Evolutionary conservation across 2,113 vertebrate genomes (phyloP), one percentile per base, ranked within the genome.

Genomic region (Dipodomys spectabilis): DNA sequence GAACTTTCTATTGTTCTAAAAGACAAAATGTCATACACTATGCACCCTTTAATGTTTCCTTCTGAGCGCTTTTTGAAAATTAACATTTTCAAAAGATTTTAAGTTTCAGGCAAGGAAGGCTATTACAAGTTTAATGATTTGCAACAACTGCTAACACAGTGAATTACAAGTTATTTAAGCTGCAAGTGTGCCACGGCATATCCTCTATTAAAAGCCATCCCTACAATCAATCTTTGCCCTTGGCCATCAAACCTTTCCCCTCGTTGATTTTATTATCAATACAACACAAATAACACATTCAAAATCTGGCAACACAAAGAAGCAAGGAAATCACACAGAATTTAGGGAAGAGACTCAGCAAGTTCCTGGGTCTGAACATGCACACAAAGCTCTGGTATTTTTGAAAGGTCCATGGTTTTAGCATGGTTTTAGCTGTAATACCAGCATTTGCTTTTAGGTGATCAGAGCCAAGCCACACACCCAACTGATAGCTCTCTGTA

Each of bases 401-500:
- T 79, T 32, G 19, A 18, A 35, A 30, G 73, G 64, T 75, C 53
- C 35, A 74, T 45, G 18, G 49, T 74, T 91, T 95, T 82, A 84
- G 30, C 39, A 86, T n/a, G n/a, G n/a, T n/a, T n/a, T n/a, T n/a
- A n/a, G n/a, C 72, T 45, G 83, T 8, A 96, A 75, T 90, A 19
- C 62, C 44, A 87, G 65, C 71, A 67, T 77, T 91, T 95, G 88
- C 86, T 39, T 93, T 82, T 81, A 57, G 30, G 64, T 95, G 65
- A 82, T 15, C 91, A 7, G 69, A 96, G 75, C 84, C 71, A 93
- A 69, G 91, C 30, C 82, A 87, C 90, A 93, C 28, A 22, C 8
- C 35, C 35, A 93, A 91, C 65, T 79, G 81, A 71, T 75, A 90
- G 11, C 35, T 97, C 35, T 97, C 49, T 67, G 82, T 65, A 30